Conservation (phyloP, 2,888 invertebrate species). For the Aproaerema taeniolella region DNA sequence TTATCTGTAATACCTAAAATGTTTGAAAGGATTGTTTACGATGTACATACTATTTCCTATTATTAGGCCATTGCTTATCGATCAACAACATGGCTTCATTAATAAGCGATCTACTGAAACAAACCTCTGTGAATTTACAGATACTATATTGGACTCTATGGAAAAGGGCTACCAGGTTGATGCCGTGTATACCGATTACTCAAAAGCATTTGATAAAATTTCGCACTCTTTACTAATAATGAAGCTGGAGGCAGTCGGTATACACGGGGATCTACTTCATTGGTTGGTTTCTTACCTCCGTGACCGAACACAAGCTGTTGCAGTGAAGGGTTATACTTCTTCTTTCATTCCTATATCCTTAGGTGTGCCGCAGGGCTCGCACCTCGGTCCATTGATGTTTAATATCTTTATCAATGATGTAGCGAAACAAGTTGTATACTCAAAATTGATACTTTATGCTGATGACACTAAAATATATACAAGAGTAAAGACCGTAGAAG, state of each 20-base stretch:
- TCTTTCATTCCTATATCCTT: background rate
- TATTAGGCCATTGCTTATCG: slow-evolving; percentile 1
- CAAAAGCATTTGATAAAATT: slow-evolving; percentile 20
- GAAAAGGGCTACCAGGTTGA: slow-evolving; percentile 17
- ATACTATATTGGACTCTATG: slow-evolving; percentile 15
- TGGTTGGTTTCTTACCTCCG: slow-evolving; percentile 13
- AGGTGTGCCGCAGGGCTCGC: background rate
- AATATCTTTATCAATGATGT: slow-evolving; percentile 1
- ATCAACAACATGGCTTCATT: slow-evolving; percentile 16
- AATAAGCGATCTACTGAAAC: slow-evolving; percentile 16
- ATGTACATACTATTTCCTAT: slow-evolving; percentile 5
- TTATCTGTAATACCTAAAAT: slow-evolving; percentile 12
- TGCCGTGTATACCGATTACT: slow-evolving; percentile 18
- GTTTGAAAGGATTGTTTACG: slow-evolving; percentile 13
- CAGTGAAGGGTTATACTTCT: slow-evolving; percentile 9
- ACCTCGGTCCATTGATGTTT: background rate
- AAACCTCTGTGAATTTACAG: slow-evolving; percentile 16
- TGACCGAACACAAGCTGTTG: slow-evolving; percentile 13
- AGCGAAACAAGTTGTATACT: too few relatives aligned
- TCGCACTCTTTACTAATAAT: slow-evolving; percentile 8
- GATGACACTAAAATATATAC: background rate
- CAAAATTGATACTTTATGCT: background rate
- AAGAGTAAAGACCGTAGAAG: background rate
- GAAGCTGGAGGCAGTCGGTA: slow-evolving; percentile 13
- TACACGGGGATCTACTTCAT: slow-evolving; percentile 16